Percentiles rank a stretch among this genome's conserved stretches.
These are phyloP conservation scores for Chiloscyllium punctatum DNA, from an alignment of 2,797 vertebrate species.

Conservation along the genomic window DNA sequence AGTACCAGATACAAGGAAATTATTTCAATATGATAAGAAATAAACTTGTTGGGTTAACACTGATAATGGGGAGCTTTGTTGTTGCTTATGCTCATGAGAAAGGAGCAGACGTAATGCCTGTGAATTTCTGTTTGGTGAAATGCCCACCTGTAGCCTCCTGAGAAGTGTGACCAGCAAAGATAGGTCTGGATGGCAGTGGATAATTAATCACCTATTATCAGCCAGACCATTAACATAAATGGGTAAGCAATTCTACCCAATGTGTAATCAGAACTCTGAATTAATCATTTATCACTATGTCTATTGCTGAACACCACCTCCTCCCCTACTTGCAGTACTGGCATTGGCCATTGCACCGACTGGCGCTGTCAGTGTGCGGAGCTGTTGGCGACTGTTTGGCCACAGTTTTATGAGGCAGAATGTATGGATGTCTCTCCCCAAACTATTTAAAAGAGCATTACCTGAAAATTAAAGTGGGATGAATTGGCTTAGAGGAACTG, in stretches of 20 bases:
- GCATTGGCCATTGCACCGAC: too few relatives aligned
- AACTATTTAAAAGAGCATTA: too few relatives aligned
- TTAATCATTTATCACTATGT: background rate
- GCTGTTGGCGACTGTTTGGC: too few relatives aligned
- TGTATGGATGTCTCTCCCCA: too few relatives aligned
- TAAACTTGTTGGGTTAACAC: background rate
- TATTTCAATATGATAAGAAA: background rate
- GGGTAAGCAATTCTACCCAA: background rate
- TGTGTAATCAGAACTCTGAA: background rate
- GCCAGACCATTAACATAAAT: background rate
- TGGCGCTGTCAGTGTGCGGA: too few relatives aligned
- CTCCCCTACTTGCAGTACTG: too few relatives aligned
- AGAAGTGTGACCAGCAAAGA: background rate
- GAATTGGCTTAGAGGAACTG: too few relatives aligned
- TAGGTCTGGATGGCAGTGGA: background rate
- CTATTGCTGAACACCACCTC: too few relatives aligned
- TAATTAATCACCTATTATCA: background rate
- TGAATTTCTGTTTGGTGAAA: background rate
- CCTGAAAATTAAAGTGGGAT: too few relatives aligned
- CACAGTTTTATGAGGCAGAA: too few relatives aligned
- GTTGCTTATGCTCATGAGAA: background rate
- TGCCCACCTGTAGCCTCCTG: too few relatives aligned
- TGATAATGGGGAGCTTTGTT: background rate
- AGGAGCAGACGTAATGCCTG: background rate
- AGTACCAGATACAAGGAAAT: background rate